A percentile compares a stretch with the other conserved stretches of the same genome.
These are phyloP conservation scores for Palythoa caribaeorum DNA, from an alignment of 92 coral and sea anemone genomes.

Conservation along the genomic window DNA sequence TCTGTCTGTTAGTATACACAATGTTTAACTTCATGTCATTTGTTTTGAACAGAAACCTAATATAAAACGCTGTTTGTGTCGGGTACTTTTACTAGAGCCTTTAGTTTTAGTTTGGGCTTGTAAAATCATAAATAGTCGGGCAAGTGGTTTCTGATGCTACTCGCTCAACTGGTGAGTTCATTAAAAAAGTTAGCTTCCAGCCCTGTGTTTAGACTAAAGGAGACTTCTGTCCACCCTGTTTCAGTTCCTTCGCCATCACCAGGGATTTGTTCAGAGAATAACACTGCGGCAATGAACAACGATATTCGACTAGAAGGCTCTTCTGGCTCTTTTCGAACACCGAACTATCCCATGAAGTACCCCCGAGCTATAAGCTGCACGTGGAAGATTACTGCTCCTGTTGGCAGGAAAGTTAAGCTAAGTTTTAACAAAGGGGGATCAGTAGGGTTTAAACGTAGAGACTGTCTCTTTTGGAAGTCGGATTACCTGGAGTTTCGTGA, in stretches of 20 bases:
- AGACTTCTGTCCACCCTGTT: background rate
- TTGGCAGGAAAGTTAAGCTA: constrained; percentile 62
- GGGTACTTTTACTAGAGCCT: no score
- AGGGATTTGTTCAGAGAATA: constrained; percentile 27
- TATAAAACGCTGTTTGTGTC: no score
- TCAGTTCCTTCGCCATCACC: constrained; percentile 16
- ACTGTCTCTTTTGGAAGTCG: constrained; percentile 11
- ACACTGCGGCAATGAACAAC: constrained; percentile 58
- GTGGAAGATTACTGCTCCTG: constrained; percentile 73
- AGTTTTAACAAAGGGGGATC: constrained; percentile 31
- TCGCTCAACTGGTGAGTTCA: no score
- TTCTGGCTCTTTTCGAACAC: constrained; percentile 64
- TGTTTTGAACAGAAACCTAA: no score
- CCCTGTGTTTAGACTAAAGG: background rate
- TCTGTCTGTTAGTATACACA: no score
- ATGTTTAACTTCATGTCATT: no score
- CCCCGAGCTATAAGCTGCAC: constrained; percentile 78
- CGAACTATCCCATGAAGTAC: constrained; percentile 67
- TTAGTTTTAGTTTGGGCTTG: no score
- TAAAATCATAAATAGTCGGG: no score
- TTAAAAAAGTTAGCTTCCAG: no score
- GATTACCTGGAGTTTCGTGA: constrained; percentile 59
- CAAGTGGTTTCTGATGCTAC: no score
- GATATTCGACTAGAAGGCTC: constrained; percentile 63
- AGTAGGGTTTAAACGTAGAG: background rate